Evolutionary conservation across 2,797 vertebrate species (phyloP).

Genomic region (Spinus pinus): DNA sequence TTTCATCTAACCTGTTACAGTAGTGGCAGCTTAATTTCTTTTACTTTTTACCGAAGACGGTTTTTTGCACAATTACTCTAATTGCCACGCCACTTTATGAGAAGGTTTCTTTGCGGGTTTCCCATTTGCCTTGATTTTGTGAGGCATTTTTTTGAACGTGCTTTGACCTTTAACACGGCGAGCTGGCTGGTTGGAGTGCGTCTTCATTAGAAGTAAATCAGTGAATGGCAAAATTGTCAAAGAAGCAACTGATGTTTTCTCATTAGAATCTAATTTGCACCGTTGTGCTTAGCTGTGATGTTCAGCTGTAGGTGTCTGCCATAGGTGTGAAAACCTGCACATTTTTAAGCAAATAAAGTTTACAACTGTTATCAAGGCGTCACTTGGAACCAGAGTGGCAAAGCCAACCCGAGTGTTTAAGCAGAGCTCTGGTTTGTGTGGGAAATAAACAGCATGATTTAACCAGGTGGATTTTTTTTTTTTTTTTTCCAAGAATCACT

Average conservation of each 20-base stretch:
- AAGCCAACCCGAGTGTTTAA: neutral
- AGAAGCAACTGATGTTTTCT: conserved; percentile 78
- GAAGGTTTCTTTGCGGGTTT: conserved; percentile 59
- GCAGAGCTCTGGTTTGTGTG: neutral
- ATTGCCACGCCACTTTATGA: conserved; percentile 77
- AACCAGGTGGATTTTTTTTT: neutral
- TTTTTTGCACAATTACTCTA: conserved; percentile 79
- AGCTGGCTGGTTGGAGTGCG: conserved; percentile 68
- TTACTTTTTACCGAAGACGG: conserved; percentile 73
- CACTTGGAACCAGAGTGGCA: neutral
- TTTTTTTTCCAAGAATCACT: neutral
- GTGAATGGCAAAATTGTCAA: conserved; percentile 78
- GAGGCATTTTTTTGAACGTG: conserved; percentile 65
- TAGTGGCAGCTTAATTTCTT: conserved; percentile 79
- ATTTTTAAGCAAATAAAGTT: conserved; percentile 70
- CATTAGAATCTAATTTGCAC: conserved; percentile 80
- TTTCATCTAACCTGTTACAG: conserved; percentile 82
- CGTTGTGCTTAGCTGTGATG: conserved; percentile 69
- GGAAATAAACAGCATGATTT: neutral
- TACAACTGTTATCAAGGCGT: conserved; percentile 40
- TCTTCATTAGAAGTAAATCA: conserved; percentile 85
- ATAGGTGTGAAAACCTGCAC: conserved; percentile 66
- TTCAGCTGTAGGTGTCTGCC: conserved; percentile 69
- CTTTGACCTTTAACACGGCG: conserved; percentile 82
- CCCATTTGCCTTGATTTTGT: conserved; percentile 74